Conservation (phyloP, 2,113 vertebrate genomes). For the Herpailurus yagouaroundi region DNA sequence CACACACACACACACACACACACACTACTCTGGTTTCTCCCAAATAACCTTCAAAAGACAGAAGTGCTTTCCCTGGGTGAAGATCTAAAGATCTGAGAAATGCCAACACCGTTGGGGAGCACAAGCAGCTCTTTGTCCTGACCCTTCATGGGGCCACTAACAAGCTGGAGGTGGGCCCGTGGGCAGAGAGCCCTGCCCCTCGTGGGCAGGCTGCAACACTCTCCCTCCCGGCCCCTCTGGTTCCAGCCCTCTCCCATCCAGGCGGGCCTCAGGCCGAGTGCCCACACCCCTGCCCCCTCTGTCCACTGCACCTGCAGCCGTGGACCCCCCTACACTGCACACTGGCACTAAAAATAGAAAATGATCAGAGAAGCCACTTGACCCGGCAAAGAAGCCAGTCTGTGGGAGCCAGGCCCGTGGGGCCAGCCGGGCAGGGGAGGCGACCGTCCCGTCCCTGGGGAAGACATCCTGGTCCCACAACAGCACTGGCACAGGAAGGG, state of each 20-base stretch:
- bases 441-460: conserved; percentile 61
- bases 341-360: background rate
- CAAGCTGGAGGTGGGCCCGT: too few relatives aligned
- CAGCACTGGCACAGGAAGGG: background rate
- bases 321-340: background rate
- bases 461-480: background rate
- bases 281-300: background rate
- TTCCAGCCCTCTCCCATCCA: background rate
- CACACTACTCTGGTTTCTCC: background rate
- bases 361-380: background rate
- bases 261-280: background rate
- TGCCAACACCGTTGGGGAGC: accelerated
- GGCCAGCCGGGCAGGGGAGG: conserved; percentile 58
- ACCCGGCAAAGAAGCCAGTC: conserved; percentile 53
- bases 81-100: background rate
- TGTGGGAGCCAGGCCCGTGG: conserved; percentile 65
- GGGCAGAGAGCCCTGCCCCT: background rate
- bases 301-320: background rate
- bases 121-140: background rate
- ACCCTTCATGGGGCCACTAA: background rate
- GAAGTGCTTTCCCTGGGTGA: background rate
- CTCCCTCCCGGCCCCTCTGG: background rate
- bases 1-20: background rate
- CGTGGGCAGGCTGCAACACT: background rate
- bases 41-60: background rate